Conservation (phyloP, 2,888 invertebrate genomes). For the Ceramica pisi region DNA sequence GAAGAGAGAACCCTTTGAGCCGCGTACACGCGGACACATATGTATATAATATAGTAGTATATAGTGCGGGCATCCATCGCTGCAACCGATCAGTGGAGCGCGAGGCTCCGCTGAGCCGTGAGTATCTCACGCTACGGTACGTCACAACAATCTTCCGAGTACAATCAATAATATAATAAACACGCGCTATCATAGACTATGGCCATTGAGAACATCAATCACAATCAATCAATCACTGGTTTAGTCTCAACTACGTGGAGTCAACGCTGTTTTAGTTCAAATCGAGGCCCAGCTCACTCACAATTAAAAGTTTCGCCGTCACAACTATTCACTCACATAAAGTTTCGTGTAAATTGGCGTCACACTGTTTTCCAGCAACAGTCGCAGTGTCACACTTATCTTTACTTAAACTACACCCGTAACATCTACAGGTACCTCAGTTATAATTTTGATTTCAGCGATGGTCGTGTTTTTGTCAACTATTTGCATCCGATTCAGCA, state of each 20-base stretch:
- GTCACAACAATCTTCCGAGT: slow-evolving; percentile 34
- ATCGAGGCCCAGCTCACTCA: neutral
- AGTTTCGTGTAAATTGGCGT: slow-evolving; percentile 7
- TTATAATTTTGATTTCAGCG: slow-evolving; percentile 1
- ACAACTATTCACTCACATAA: slow-evolving; percentile 15
- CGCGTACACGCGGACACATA: slow-evolving; percentile 35
- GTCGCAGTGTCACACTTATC: slow-evolving; percentile 11
- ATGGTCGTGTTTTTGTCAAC: neutral
- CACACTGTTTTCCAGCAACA: slow-evolving; percentile 10
- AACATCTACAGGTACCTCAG: neutral
- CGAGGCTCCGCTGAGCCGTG: slow-evolving; percentile 43
- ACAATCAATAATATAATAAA: slow-evolving; percentile 48
- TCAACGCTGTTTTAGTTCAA: slow-evolving; percentile 2
- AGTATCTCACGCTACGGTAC: slow-evolving; percentile 41
- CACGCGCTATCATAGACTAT: slow-evolving; percentile 31
- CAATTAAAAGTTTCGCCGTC: slow-evolving; percentile 17
- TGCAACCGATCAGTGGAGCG: slow-evolving; percentile 49
- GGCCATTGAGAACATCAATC: slow-evolving; percentile 16
- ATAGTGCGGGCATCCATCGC: slow-evolving; percentile 14
- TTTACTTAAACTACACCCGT: slow-evolving; percentile 14
- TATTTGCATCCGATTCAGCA: neutral
- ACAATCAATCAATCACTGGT: slow-evolving; percentile 26
- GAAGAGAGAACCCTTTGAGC: slow-evolving; percentile 41
- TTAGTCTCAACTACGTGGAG: neutral
- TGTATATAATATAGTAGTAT: slow-evolving; percentile 33